Conservation (phyloP, 2,888 invertebrate genomes). For the Cephus pygmeus region DNA sequence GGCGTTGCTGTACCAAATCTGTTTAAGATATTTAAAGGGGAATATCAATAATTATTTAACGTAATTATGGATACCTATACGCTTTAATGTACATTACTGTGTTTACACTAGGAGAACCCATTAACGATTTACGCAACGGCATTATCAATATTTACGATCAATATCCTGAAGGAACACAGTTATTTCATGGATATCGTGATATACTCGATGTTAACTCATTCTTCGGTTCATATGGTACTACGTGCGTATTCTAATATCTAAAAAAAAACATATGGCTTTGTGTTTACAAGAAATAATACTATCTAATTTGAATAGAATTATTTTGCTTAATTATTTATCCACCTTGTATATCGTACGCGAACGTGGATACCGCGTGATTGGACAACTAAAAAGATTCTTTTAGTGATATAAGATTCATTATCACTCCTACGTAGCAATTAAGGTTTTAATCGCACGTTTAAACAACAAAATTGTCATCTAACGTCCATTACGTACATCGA, state of each 20-base stretch:
- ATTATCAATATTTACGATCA: not conserved
- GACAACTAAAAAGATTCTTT: not conserved
- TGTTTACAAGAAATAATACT: not conserved
- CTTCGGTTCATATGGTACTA: not conserved
- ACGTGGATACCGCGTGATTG: not conserved
- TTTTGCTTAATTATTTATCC: not conserved
- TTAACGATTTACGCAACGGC: not conserved
- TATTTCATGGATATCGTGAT: not conserved
- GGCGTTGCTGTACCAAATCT: not conserved
- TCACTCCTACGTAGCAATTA: not conserved
- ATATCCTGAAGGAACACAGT: not conserved
- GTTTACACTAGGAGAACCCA: not conserved
- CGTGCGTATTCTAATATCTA: not conserved
- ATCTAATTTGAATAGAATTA: not conserved
- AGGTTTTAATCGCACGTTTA: not conserved
- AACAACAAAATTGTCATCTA: not conserved
- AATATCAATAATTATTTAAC: not conserved
- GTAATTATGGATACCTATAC: not conserved
- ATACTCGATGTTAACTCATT: not conserved
- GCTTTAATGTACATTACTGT: not conserved
- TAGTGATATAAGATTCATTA: not conserved
- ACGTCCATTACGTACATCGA: not conserved
- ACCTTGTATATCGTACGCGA: not conserved
- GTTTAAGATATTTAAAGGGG: not conserved
- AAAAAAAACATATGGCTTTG: not conserved